These are phyloP conservation scores for Sarcophaga subvicina DNA, from an alignment of 2,888 invertebrate genomes.

Conservation along the genomic window DNA sequence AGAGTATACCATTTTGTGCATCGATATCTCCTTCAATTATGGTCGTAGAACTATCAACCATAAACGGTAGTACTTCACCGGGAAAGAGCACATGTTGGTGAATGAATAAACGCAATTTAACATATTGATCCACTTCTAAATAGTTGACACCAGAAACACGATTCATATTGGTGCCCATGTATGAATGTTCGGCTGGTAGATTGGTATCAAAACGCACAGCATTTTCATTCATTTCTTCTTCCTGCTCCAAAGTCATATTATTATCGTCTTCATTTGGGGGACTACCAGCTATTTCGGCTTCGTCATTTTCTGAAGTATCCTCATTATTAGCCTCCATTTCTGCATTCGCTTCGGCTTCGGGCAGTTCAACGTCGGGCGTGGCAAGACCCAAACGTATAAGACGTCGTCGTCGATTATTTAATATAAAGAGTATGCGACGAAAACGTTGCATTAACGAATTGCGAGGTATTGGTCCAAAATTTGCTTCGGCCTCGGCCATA, in stretches of 20 bases:
- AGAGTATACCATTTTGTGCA: conserved; percentile 78
- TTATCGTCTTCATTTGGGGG: conserved; percentile 68
- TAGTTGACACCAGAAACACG: conserved; percentile 86
- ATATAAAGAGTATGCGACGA: conserved; percentile 76
- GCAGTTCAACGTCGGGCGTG: conserved; percentile 44
- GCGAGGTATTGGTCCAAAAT: conserved; percentile 62
- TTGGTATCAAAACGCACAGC: conserved; percentile 82
- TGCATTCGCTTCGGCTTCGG: conserved; percentile 41
- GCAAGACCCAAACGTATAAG: conserved; percentile 54
- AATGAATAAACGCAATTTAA: conserved; percentile 84
- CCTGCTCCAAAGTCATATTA: conserved; percentile 53
- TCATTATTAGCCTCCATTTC: conserved; percentile 56
- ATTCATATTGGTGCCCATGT: conserved; percentile 82
- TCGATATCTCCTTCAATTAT: conserved; percentile 76
- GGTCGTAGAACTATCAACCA: conserved; percentile 81
- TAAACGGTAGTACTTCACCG: conserved; percentile 90
- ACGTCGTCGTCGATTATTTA: conserved; percentile 72
- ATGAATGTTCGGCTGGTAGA: conserved; percentile 84
- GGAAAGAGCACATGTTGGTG: conserved; percentile 88
- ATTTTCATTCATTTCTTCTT: conserved; percentile 70
- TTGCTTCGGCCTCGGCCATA: conserved; percentile 64
- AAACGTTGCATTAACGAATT: conserved; percentile 76
- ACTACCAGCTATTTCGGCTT: conserved; percentile 30
- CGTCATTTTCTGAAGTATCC: conserved; percentile 39
- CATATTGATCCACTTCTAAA: conserved; percentile 83